phyloP scores from a whole-genome alignment of 1,140 invertebrate species.

The Halesus radiatus region DNA sequence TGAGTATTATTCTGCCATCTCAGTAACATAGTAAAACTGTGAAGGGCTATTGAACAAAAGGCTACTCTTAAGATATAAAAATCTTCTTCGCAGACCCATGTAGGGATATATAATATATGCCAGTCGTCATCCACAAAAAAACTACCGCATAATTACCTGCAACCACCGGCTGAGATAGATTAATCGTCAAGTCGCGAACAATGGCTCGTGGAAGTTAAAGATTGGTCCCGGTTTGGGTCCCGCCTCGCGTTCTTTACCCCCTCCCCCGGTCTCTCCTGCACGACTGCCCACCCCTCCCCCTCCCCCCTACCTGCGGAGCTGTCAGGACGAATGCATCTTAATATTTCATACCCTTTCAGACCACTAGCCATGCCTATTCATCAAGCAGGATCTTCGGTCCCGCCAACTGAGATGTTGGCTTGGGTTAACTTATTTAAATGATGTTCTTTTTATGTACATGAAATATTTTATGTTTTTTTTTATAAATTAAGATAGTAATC shows the following conservation, averaged over 20 bases:
- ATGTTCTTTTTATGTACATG: too few species aligned
- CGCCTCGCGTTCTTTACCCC: slow-evolving; percentile 23
- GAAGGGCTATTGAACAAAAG: too few species aligned
- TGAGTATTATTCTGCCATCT: too few species aligned
- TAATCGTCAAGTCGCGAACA: slow-evolving; percentile 51
- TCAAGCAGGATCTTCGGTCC: slow-evolving; percentile 9
- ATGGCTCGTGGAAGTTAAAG: slow-evolving; percentile 46
- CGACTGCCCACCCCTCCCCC: not conserved
- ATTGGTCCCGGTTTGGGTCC: slow-evolving; percentile 37
- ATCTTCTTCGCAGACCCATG: too few species aligned
- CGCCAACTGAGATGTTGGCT: too few species aligned
- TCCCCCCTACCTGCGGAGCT: not conserved
- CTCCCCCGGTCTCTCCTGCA: not conserved
- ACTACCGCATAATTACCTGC: slow-evolving; percentile 50
- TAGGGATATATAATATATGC: too few species aligned
- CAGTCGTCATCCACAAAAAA: slow-evolving; percentile 26
- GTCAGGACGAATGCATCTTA: slow-evolving; percentile 47
- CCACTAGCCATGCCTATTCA: slow-evolving; percentile 35
- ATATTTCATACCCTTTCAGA: slow-evolving; percentile 49
- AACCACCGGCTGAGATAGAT: slow-evolving; percentile 50
- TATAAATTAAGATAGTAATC: too few species aligned
- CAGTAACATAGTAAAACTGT: too few species aligned
- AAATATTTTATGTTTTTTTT: too few species aligned
- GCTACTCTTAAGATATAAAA: too few species aligned
- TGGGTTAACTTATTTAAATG: too few species aligned